Conservation (phyloP, 1,140 invertebrate genomes). For the Atta texana region DNA sequence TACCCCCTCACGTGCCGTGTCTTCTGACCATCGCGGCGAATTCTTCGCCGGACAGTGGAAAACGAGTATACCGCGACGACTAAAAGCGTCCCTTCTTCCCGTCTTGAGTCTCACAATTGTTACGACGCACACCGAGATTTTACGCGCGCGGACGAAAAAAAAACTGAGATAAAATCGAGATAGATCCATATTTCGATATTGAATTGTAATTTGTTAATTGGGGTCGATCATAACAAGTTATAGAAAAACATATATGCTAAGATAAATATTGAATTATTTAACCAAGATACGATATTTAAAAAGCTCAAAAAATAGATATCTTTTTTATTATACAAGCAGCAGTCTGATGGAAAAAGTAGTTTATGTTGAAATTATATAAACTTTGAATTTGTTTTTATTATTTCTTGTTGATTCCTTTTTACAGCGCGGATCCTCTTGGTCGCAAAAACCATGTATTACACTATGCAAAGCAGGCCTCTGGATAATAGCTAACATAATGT, state of each 20-base stretch:
- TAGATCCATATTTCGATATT: neutral
- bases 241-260: neutral
- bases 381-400: neutral
- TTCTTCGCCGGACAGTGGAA: conserved; percentile 55
- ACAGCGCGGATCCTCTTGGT: neutral
- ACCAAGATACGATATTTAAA: neutral
- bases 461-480: conserved; percentile 28
- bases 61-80: conserved; percentile 56
- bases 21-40: conserved; percentile 65
- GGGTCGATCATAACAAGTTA: neutral
- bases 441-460: conserved; percentile 24
- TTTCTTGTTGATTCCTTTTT: neutral
- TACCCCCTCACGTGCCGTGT: conserved; percentile 57
- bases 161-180: neutral
- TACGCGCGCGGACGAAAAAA: neutral
- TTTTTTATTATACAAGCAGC: neutral
- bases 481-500: conserved; percentile 61
- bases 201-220: neutral
- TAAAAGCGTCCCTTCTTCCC: conserved; percentile 51
- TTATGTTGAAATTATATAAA: conserved; percentile 1
- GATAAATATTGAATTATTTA: conserved; percentile 4
- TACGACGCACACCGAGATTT: neutral
- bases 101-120: conserved; percentile 49
- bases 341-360: neutral
- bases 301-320: neutral